A percentile compares a stretch with the other conserved stretches of the same genome.
These are phyloP conservation scores for Suillia variegata DNA, from an alignment of 2,888 invertebrate species.

Conservation along the genomic window DNA sequence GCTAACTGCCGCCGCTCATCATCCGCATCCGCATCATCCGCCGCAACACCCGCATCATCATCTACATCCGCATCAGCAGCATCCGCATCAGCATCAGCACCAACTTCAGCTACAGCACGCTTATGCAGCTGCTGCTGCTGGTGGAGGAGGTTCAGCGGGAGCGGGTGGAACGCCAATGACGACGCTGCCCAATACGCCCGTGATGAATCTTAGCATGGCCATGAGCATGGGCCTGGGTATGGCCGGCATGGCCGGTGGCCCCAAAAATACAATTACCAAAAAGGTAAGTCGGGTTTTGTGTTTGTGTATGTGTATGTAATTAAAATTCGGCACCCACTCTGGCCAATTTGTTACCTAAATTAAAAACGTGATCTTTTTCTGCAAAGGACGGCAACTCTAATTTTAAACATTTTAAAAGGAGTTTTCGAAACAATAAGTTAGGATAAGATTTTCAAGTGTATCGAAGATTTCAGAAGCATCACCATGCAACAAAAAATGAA, in stretches of 20 bases:
- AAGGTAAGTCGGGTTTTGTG: conserved; percentile 51
- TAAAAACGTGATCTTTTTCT: too few relatives aligned
- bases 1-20: conserved; percentile 59
- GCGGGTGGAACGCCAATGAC: neutral
- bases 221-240: conserved; percentile 58
- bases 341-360: conserved; percentile 12
- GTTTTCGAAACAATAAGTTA: too few relatives aligned
- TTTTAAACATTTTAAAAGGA: too few relatives aligned
- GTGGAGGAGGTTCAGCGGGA: neutral
- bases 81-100: conserved; percentile 34
- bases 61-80: conserved; percentile 22
- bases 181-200: conserved; percentile 40
- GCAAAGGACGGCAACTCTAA: too few relatives aligned
- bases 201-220: conserved; percentile 59
- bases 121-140: conserved; percentile 26
- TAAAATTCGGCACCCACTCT: too few relatives aligned
- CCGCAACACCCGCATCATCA: conserved; percentile 33
- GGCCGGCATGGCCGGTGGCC: conserved; percentile 39
- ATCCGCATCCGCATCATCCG: conserved; percentile 48
- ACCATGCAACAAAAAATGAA: too few relatives aligned
- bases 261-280: conserved; percentile 53
- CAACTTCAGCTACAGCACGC: too few relatives aligned
- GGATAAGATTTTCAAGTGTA: too few relatives aligned
- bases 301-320: neutral
- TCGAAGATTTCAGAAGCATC: too few relatives aligned